These are phyloP conservation scores for Periparus ater DNA, from an alignment of 2,797 vertebrate species.

Conservation along the genomic window DNA sequence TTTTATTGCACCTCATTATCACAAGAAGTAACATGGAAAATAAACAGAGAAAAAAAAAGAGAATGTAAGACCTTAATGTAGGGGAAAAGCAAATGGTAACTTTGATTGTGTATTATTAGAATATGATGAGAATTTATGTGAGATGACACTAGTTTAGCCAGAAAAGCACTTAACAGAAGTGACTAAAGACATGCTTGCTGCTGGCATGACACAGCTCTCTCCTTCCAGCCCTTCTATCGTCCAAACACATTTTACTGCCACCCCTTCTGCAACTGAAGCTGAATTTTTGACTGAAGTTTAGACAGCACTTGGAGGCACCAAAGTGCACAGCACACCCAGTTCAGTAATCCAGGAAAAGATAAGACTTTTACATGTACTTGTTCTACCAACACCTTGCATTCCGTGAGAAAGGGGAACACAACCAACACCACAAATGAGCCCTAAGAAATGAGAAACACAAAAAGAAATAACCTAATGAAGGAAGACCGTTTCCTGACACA, in stretches of 20 bases:
- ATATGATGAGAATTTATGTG: neutral
- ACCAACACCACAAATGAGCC: neutral
- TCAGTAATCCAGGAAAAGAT: neutral
- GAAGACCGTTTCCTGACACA: neutral
- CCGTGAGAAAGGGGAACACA: accelerated
- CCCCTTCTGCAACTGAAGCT: neutral
- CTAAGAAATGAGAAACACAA: neutral
- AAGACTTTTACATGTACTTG: neutral
- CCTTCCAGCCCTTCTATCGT: neutral
- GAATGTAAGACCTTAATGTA: neutral
- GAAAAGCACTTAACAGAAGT: slow-evolving; percentile 21
- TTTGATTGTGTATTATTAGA: neutral
- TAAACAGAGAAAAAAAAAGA: neutral
- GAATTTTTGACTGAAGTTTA: neutral
- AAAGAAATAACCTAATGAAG: neutral
- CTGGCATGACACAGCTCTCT: neutral
- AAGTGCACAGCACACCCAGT: neutral
- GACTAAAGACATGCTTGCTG: neutral
- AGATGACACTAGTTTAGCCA: neutral
- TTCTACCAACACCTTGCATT: neutral
- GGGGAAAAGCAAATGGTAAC: neutral
- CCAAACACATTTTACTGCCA: neutral
- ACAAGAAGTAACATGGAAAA: neutral
- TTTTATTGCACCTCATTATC: neutral
- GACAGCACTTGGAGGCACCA: neutral